Percentiles rank a stretch among this genome's conserved stretches.
These are phyloP conservation scores for Paguma larvata DNA, from an alignment of 2,797 vertebrate species.

Conservation along the genomic window DNA sequence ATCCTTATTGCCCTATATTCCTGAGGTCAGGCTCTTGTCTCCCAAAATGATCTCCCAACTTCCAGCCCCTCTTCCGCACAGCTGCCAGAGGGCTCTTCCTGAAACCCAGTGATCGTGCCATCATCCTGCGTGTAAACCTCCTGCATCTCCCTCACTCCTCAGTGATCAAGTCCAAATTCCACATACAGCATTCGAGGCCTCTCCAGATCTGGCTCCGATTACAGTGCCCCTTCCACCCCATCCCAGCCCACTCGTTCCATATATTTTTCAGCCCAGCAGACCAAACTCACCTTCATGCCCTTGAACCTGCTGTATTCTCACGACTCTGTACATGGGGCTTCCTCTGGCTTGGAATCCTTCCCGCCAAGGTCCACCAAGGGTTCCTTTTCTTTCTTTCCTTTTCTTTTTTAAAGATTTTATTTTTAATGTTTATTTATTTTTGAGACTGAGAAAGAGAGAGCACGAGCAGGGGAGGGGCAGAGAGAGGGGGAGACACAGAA, in stretches of 20 bases:
- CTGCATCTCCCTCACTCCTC: not conserved
- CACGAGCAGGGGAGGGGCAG: too few relatives aligned
- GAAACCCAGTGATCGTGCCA: not conserved
- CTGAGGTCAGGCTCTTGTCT: not conserved
- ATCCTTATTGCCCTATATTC: not conserved
- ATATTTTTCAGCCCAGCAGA: not conserved
- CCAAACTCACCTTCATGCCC: slow-evolving; percentile 36
- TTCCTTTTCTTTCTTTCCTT: not conserved
- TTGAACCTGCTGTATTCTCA: not conserved
- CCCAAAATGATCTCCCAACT: not conserved
- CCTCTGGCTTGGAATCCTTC: slow-evolving; percentile 15
- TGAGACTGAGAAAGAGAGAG: too few relatives aligned
- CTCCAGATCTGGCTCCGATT: not conserved
- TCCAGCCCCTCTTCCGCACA: not conserved
- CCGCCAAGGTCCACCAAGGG: not conserved
- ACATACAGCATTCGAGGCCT: not conserved
- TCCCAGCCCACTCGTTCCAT: not conserved
- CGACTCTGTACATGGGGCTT: not conserved
- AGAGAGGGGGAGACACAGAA: too few relatives aligned
- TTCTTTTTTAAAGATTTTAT: not conserved
- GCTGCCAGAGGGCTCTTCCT: not conserved
- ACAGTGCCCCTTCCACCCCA: not conserved
- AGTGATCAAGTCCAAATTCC: not conserved
- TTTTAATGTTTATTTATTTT: not conserved
- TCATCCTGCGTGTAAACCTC: not conserved